These are phyloP conservation scores for Caenorhabditis latens DNA, from an alignment of 1,140 invertebrate genomes.

Conservation along the genomic window DNA sequence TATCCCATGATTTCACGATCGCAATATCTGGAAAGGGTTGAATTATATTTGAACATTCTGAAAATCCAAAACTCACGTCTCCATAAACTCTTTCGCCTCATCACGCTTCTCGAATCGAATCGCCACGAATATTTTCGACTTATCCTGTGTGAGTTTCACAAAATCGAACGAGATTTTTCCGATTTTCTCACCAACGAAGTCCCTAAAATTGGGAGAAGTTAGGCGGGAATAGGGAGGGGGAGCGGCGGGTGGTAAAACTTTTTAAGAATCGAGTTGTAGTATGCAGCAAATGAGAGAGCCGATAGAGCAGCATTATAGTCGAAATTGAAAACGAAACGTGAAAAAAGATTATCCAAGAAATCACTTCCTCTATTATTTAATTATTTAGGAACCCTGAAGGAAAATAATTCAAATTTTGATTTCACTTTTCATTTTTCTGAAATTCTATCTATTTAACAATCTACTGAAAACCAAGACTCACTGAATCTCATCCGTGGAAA, in stretches of 20 bases:
- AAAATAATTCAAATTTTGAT: neutral
- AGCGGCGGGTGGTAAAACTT: no score
- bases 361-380: no score
- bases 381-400: no score
- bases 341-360: no score
- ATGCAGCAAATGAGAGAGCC: no score
- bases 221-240: no score
- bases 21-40: neutral
- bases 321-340: no score
- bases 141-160: slow-evolving; percentile 56
- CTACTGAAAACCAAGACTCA: slow-evolving; percentile 13
- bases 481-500: slow-evolving; percentile 62
- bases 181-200: slow-evolving; percentile 62
- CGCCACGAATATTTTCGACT: slow-evolving; percentile 54
- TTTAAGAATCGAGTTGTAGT: no score
- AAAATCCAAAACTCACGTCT: slow-evolving; percentile 43
- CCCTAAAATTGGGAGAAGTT: slow-evolving; percentile 26
- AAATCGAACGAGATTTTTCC: slow-evolving; percentile 61
- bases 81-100: slow-evolving; percentile 59
- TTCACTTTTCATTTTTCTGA: neutral
- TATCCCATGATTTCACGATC: slow-evolving; percentile 56
- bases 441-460: neutral
- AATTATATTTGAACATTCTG: no score
- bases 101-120: slow-evolving; percentile 61
- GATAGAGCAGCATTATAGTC: no score